Evolutionary conservation across 2,113 vertebrate species (phyloP).

Genomic region (Pelecanus crispus): DNA sequence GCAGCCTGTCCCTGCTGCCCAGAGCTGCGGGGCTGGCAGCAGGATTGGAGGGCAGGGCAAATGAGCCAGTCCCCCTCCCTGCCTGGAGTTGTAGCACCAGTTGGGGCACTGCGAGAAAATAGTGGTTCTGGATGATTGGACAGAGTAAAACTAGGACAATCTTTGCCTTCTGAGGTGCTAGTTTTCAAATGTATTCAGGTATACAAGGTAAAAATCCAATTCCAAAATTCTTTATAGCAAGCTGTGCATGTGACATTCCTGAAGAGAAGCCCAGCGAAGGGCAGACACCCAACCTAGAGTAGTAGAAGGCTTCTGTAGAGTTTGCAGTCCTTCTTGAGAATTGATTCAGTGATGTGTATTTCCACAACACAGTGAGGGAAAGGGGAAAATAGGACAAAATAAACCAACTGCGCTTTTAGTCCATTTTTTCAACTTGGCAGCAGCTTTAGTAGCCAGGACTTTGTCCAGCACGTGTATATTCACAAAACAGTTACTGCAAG

Average conservation of each 20-base stretch:
- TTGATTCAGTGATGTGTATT: background rate
- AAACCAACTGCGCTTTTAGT: background rate
- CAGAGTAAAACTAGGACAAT: background rate
- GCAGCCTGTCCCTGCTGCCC: background rate
- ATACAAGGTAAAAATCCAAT: background rate
- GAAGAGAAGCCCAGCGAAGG: background rate
- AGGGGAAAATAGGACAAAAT: background rate
- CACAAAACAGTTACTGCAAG: background rate
- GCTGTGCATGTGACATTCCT: background rate
- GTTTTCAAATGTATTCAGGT: background rate
- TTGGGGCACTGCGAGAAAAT: background rate
- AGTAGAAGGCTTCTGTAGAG: background rate
- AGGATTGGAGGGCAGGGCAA: background rate
- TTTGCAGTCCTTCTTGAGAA: background rate
- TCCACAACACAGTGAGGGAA: background rate
- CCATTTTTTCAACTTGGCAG: background rate
- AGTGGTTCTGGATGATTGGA: background rate
- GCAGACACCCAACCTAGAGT: background rate
- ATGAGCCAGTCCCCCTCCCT: background rate
- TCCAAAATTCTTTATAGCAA: background rate
- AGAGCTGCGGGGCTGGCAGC: background rate
- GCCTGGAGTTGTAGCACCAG: background rate
- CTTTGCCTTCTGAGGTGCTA: background rate
- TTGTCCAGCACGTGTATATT: fast-evolving
- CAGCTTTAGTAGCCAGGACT: background rate